Conservation (phyloP, 2,113 vertebrate genomes). For the Delphinus delphis region DNA sequence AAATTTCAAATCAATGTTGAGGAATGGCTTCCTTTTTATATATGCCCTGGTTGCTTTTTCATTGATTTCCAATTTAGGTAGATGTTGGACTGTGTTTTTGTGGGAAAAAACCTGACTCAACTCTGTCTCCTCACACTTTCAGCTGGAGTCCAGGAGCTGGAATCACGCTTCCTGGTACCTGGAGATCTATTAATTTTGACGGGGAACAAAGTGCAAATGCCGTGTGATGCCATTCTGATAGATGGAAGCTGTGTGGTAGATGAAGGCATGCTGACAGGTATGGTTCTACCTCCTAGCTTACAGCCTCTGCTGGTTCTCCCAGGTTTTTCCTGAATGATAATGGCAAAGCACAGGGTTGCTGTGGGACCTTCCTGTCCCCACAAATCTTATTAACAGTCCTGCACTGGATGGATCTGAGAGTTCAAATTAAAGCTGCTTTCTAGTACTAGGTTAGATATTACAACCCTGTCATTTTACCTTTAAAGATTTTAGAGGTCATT, state of each 20-base stretch:
- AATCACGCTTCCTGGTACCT: slow-evolving; percentile 85
- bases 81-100: background rate
- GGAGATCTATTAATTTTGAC: slow-evolving; percentile 84
- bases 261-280: slow-evolving; percentile 89
- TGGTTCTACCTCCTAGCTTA: background rate
- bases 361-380: background rate
- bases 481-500: background rate
- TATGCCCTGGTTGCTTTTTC: background rate
- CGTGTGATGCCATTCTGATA: slow-evolving; percentile 86
- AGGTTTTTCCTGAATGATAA: background rate
- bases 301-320: background rate
- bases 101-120: background rate
- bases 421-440: background rate
- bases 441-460: background rate
- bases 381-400: background rate
- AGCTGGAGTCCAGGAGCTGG: slow-evolving; percentile 81
- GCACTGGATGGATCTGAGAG: background rate
- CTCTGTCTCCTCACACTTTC: slow-evolving; percentile 45
- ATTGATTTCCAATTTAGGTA: background rate
- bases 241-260: slow-evolving; percentile 84
- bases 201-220: slow-evolving; percentile 79
- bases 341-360: fast-evolving
- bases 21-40: background rate
- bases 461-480: background rate
- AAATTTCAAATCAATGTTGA: background rate